Evolutionary conservation across 1,140 invertebrate genomes (phyloP).

Genomic region (Phthorimaea operculella): DNA sequence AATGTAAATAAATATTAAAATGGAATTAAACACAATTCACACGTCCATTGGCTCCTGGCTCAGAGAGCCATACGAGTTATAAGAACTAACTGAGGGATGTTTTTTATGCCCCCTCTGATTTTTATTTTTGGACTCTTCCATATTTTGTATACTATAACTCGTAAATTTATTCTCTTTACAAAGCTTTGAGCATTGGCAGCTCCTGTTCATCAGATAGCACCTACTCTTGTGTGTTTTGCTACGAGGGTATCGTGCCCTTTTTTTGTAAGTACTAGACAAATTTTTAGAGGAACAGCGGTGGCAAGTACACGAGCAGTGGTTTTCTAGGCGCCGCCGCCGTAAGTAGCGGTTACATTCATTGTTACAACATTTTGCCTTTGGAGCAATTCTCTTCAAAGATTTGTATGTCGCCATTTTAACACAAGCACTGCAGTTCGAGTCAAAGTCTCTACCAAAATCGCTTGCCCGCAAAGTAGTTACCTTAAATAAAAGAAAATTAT

Average conservation of each 20-base stretch:
- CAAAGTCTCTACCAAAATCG: not conserved
- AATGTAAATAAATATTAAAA: no score
- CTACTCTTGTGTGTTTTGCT: no score
- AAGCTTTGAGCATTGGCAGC: not conserved
- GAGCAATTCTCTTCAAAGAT: not conserved
- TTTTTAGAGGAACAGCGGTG: no score
- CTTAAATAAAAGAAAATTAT: not conserved
- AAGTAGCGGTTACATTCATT: no score
- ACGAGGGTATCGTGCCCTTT: no score
- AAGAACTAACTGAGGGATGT: conserved; percentile 19
- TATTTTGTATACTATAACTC: not conserved
- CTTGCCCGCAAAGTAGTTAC: not conserved
- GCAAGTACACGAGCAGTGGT: no score
- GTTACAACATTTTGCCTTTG: no score
- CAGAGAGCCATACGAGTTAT: conserved; percentile 23
- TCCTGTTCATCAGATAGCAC: not conserved
- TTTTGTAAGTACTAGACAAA: no score
- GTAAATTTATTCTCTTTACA: not conserved
- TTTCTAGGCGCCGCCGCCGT: no score
- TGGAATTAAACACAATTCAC: no score
- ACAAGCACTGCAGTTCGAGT: not conserved
- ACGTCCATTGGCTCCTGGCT: conserved; percentile 31
- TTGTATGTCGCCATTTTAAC: not conserved
- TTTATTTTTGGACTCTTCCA: not conserved
- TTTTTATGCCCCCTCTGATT: not conserved